These are phyloP conservation scores for Temnopleurus reevesii DNA, from an alignment of 53 echinoderm and acorn worm genomes.

Conservation along the genomic window DNA sequence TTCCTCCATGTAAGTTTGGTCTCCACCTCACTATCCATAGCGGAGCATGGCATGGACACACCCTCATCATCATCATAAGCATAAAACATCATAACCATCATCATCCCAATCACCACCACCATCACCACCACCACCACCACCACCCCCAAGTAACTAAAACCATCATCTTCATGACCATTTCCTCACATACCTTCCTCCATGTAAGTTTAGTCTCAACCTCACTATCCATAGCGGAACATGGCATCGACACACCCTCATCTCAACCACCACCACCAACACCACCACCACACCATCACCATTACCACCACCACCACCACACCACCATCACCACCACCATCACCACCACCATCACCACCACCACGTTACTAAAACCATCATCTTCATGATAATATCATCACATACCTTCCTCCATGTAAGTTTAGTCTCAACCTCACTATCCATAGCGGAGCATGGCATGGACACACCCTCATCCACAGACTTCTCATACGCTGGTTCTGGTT, in stretches of 20 bases:
- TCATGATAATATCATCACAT: no score
- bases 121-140: conserved; percentile 19
- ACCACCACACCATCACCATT: conserved; percentile 36
- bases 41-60: conserved; percentile 76
- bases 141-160: not conserved
- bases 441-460: conserved; percentile 74
- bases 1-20: conserved; percentile 74
- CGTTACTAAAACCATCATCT: no score
- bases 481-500: conserved; percentile 70
- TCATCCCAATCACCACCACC: conserved; percentile 13
- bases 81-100: no score
- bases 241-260: conserved; percentile 71
- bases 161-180: conserved; percentile 39
- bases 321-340: conserved; percentile 26
- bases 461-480: conserved; percentile 65
- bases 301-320: not conserved
- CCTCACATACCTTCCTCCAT: conserved; percentile 94
- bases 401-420: conserved; percentile 86
- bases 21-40: conserved; percentile 67
- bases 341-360: conserved; percentile 58
- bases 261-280: no score
- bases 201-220: conserved; percentile 60
- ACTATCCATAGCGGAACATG: conserved; percentile 76
- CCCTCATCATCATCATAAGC: no score
- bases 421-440: conserved; percentile 66